phyloP scores from a whole-genome alignment of 1,140 invertebrate genomes.

The Myzus persicae region DNA sequence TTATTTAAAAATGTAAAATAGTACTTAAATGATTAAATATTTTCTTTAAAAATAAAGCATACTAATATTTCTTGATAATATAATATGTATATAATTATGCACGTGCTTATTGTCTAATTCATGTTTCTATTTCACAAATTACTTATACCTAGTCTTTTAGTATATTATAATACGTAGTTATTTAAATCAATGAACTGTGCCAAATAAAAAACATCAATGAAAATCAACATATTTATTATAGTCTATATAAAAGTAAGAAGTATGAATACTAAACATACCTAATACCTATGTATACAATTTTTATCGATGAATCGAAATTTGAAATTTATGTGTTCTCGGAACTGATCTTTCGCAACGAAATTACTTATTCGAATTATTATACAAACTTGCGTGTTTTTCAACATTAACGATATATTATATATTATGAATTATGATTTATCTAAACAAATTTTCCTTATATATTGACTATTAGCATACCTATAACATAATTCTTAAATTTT shows the following conservation, averaged over 20 bases:
- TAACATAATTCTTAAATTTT: not conserved
- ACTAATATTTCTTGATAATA: too few relatives aligned
- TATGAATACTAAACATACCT: not conserved
- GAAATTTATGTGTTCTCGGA: not conserved
- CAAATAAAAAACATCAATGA: slow-evolving; percentile 9
- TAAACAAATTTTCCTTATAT: not conserved
- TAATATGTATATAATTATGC: too few relatives aligned
- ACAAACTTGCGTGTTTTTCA: not conserved
- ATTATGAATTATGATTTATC: not conserved
- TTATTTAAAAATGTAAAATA: too few relatives aligned
- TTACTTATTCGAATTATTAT: not conserved
- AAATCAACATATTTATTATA: not conserved
- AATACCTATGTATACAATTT: too few relatives aligned
- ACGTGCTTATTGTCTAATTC: too few relatives aligned
- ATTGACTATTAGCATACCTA: not conserved
- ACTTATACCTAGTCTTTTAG: too few relatives aligned
- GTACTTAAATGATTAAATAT: not conserved
- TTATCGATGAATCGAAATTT: not conserved
- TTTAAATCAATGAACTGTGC: not conserved
- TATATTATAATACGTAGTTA: not conserved
- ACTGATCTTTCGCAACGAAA: not conserved
- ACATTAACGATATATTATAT: not conserved
- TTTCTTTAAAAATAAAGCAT: not conserved
- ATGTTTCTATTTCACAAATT: too few relatives aligned
- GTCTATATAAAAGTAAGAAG: not conserved